phyloP scores from a whole-genome alignment of 2,113 vertebrate species.

The Helogale parvula region DNA sequence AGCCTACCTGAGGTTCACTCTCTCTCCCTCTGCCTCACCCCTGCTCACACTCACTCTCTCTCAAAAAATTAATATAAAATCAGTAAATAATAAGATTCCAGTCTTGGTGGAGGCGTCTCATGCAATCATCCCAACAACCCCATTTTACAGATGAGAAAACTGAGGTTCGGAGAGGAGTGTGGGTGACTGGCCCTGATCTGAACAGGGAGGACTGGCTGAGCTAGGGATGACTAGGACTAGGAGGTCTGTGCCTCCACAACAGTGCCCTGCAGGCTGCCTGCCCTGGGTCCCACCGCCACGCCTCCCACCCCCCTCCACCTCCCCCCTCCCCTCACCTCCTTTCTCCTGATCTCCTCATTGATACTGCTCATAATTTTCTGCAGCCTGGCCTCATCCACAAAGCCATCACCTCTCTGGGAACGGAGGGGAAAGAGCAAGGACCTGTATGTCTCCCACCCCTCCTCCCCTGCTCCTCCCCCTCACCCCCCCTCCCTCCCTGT shows the following conservation, averaged over 20 bases:
- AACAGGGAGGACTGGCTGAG: background rate
- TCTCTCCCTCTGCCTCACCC: too few species aligned
- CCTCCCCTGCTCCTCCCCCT: rapidly evolving
- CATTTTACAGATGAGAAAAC: background rate
- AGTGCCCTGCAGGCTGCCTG: rapidly evolving
- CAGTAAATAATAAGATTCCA: background rate
- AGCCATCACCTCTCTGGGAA: constrained; percentile 75
- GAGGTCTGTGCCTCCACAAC: background rate
- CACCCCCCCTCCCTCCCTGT: background rate
- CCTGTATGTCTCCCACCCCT: background rate
- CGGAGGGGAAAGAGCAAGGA: background rate
- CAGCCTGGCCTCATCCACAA: constrained; percentile 65
- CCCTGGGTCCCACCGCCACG: rapidly evolving
- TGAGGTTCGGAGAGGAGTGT: background rate
- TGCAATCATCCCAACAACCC: background rate
- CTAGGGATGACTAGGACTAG: too few species aligned
- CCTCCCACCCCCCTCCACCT: background rate
- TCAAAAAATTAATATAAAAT: background rate
- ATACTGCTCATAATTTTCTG: constrained; percentile 51
- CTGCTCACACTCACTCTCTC: too few species aligned
- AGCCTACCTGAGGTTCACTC: too few species aligned
- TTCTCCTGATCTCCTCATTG: constrained; percentile 45
- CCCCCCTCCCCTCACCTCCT: background rate
- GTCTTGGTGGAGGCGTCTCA: background rate
- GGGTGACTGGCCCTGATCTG: background rate